These are phyloP conservation scores for Paramuricea clavata DNA, from an alignment of 92 coral and sea anemone genomes.

Conservation along the genomic window DNA sequence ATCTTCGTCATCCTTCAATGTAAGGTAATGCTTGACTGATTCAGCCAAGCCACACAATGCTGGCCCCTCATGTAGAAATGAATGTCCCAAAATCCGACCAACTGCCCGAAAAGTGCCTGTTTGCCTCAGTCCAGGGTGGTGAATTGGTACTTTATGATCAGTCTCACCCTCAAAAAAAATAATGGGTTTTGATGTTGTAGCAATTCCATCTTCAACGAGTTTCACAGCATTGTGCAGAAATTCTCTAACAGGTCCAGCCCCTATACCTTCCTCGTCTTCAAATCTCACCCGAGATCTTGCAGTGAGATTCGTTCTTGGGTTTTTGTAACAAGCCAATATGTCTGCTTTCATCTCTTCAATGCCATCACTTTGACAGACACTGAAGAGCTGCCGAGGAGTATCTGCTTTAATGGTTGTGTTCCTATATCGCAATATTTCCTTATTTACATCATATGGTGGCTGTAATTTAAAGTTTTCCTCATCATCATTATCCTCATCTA, in stretches of 20 bases:
- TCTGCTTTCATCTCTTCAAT: conserved; percentile 42
- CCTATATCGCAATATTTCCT: neutral
- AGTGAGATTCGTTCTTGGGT: conserved; percentile 39
- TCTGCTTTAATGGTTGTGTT: neutral
- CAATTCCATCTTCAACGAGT: conserved; percentile 62
- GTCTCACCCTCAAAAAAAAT: conserved; percentile 65
- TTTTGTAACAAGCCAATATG: conserved; percentile 57
- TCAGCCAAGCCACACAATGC: conserved; percentile 45
- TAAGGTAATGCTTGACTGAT: conserved; percentile 54
- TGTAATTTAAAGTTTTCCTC: neutral
- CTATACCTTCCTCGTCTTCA: conserved; percentile 69
- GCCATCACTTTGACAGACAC: conserved; percentile 53
- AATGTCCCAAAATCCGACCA: conserved; percentile 66
- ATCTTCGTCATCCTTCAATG: conserved; percentile 28
- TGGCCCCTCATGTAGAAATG: conserved; percentile 70
- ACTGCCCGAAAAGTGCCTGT: conserved; percentile 62
- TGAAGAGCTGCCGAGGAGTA: conserved; percentile 10
- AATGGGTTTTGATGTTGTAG: conserved; percentile 36
- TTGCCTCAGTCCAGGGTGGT: conserved; percentile 43
- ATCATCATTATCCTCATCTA: neutral
- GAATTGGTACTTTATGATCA: conserved; percentile 59
- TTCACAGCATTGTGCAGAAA: conserved; percentile 58
- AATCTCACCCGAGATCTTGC: conserved; percentile 52
- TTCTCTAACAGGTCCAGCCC: conserved; percentile 38
- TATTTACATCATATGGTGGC: neutral